phyloP scores from a whole-genome alignment of 2,888 invertebrate genomes.

The Pedicia rivosa region DNA sequence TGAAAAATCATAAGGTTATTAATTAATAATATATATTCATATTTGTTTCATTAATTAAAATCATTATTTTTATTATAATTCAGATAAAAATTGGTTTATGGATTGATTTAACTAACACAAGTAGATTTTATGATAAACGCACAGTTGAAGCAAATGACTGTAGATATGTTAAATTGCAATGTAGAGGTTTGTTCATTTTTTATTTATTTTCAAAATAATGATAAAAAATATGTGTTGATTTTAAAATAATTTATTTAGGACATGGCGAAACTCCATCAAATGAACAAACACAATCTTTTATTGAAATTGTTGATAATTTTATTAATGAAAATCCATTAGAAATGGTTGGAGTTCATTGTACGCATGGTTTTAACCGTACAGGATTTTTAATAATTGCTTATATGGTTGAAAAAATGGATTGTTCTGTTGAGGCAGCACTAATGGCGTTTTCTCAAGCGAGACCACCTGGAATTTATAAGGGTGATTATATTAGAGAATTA shows the following conservation, averaged over 20 bases:
- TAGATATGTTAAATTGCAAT: conserved; percentile 75
- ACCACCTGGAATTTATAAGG: conserved; percentile 94
- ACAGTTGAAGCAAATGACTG: conserved; percentile 61
- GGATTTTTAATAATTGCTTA: conserved; percentile 84
- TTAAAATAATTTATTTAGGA: too few relatives aligned
- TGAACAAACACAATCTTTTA: conserved; percentile 75
- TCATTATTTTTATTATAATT: conserved; percentile 14
- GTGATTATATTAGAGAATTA: conserved; percentile 82
- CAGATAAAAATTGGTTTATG: conserved; percentile 81
- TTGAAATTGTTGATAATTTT: conserved; percentile 62
- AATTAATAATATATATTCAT: conserved; percentile 6
- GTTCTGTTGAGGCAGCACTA: conserved; percentile 71
- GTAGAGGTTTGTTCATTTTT: too few relatives aligned
- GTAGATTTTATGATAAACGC: conserved; percentile 75
- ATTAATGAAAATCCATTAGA: conserved; percentile 65
- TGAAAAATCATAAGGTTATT: conserved; percentile 59
- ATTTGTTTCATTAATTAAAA: conserved; percentile 1
- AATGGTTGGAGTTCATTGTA: conserved; percentile 65
- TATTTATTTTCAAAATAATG: too few relatives aligned
- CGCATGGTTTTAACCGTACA: conserved; percentile 97
- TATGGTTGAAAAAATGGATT: conserved; percentile 70
- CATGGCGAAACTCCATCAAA: conserved; percentile 82
- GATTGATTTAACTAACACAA: conserved; percentile 94
- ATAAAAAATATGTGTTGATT: too few relatives aligned
- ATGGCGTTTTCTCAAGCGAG: conserved; percentile 52